phyloP scores from a whole-genome alignment of 2,113 vertebrate species.

The Ammodytes dubius region DNA sequence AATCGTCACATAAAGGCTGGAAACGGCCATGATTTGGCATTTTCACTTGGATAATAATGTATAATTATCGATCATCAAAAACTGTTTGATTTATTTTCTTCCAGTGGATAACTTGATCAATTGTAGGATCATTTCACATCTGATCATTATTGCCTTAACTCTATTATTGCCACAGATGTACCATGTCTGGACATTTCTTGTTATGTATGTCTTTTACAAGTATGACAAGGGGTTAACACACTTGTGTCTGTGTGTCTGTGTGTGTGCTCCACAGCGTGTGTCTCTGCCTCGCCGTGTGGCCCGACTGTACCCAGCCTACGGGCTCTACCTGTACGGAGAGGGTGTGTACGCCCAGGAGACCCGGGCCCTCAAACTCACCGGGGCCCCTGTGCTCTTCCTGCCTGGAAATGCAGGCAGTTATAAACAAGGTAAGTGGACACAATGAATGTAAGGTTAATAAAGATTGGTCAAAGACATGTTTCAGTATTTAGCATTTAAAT shows the following conservation, averaged over 20 bases:
- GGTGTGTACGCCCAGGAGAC: constrained; percentile 92
- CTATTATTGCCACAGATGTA: no score
- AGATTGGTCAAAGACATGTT: neutral
- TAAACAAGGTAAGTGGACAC: constrained; percentile 90
- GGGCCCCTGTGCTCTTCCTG: constrained; percentile 97
- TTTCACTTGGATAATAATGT: neutral
- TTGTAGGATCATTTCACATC: neutral
- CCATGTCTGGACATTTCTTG: neutral
- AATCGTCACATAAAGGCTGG: neutral
- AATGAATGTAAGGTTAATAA: neutral
- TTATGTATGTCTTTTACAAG: no score
- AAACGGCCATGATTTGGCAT: neutral
- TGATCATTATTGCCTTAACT: neutral
- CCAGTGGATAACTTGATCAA: neutral
- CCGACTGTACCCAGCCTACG: constrained; percentile 90
- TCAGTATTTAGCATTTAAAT: neutral
- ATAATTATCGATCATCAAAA: neutral
- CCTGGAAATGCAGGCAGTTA: constrained; percentile 98
- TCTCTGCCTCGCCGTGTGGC: constrained; percentile 90
- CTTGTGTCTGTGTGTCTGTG: neutral
- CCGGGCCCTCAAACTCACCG: constrained; percentile 89
- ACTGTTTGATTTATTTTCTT: neutral
- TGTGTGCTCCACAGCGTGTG: constrained; percentile 86
- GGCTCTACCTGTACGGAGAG: constrained; percentile 97
- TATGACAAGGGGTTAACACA: neutral